Conservation (phyloP, 1,140 invertebrate species). For the Epicauta chinensis region DNA sequence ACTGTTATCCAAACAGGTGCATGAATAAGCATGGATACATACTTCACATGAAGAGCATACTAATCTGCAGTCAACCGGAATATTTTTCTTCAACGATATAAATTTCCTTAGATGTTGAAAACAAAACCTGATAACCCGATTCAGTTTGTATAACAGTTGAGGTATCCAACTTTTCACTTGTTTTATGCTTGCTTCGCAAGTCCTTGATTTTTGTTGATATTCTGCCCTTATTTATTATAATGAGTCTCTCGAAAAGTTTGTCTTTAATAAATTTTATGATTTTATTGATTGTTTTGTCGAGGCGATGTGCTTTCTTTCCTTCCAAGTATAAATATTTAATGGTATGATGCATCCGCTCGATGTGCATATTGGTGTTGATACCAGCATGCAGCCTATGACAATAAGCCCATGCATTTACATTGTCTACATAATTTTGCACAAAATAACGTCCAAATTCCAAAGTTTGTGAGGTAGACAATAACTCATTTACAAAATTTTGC, state of each 20-base stretch:
- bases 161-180: background rate
- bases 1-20: slow-evolving; percentile 14
- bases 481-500: background rate
- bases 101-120: slow-evolving; percentile 3
- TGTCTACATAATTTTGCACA: slow-evolving; percentile 11
- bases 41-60: slow-evolving; percentile 15
- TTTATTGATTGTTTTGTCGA: slow-evolving; percentile 13
- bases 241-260: slow-evolving; percentile 12
- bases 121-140: slow-evolving; percentile 6
- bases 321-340: slow-evolving; percentile 19
- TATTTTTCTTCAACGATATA: slow-evolving; percentile 13
- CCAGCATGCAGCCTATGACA: slow-evolving; percentile 6
- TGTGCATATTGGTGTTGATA: slow-evolving; percentile 17
- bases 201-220: slow-evolving; percentile 3
- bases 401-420: slow-evolving; percentile 11
- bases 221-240: slow-evolving; percentile 7
- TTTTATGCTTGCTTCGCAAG: too few species aligned
- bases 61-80: slow-evolving; percentile 12
- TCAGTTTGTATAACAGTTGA: background rate
- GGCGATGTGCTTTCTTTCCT: slow-evolving; percentile 7
- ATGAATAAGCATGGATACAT: slow-evolving; percentile 22
- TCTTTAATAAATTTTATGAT: slow-evolving; percentile 15
- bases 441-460: slow-evolving; percentile 10
- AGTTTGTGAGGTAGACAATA: background rate
- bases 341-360: slow-evolving; percentile 18